Conservation (phyloP, 2,113 vertebrate species). For the Chlamydotis undulata region DNA sequence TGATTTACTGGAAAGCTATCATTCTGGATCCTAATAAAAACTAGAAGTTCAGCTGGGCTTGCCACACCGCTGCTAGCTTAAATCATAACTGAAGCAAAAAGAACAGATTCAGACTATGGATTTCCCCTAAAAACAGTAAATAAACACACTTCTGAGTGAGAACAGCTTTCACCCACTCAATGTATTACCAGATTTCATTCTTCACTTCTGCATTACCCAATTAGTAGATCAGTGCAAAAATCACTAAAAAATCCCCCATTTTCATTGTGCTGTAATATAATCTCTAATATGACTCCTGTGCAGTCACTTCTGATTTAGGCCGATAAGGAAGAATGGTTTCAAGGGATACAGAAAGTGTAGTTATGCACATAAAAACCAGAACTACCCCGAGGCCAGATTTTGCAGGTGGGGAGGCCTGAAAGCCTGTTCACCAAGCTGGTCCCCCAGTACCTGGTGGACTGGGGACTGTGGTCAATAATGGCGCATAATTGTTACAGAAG, state of each 20-base stretch:
- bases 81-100: neutral
- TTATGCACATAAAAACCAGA: too few relatives aligned
- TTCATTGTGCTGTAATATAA: neutral
- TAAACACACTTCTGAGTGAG: neutral
- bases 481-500: neutral
- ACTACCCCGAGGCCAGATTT: neutral
- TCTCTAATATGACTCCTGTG: neutral
- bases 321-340: neutral
- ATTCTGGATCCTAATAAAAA: neutral
- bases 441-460: neutral
- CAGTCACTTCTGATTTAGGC: neutral
- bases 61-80: neutral
- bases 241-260: neutral
- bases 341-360: neutral
- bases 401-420: neutral
- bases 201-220: neutral
- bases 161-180: neutral
- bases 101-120: neutral
- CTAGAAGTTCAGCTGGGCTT: neutral
- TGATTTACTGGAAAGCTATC: neutral
- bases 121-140: neutral
- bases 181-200: neutral
- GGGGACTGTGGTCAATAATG: rapidly evolving
- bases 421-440: neutral
- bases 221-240: neutral